Conservation (phyloP, 1,140 invertebrate species). For the Protaetia brevitarsis region DNA sequence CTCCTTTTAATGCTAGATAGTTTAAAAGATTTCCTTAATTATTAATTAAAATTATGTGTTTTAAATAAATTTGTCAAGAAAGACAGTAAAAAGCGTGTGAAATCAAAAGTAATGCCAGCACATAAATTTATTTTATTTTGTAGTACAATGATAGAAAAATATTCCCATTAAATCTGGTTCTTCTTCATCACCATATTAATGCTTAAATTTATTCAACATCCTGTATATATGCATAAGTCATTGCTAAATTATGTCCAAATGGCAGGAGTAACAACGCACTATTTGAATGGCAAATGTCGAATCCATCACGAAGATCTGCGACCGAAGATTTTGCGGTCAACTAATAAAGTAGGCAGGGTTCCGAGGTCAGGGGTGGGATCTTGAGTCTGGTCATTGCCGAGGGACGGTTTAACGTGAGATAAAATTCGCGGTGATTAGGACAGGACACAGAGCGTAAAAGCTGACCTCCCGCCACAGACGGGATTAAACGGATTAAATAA, state of each 20-base stretch:
- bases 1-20: too few species aligned
- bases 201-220: too few species aligned
- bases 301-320: neutral
- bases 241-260: neutral
- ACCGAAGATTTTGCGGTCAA: neutral
- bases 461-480: neutral
- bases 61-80: too few species aligned
- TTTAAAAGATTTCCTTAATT: too few species aligned
- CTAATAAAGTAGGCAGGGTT: conserved; percentile 12
- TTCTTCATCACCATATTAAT: too few species aligned
- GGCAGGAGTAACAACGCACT: neutral
- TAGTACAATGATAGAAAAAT: too few species aligned
- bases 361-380: conserved; percentile 13
- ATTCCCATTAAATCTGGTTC: too few species aligned
- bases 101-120: too few species aligned
- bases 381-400: conserved; percentile 10
- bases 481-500: neutral
- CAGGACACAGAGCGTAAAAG: neutral
- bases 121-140: too few species aligned
- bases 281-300: neutral
- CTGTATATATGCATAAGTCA: too few species aligned
- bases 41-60: too few species aligned
- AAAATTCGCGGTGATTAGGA: conserved; percentile 10
- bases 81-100: too few species aligned
- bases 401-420: conserved; percentile 8